A percentile compares a stretch with the other conserved stretches of the same genome.
phyloP scores from a whole-genome alignment of 2,113 vertebrate species.

The Grammomys dolichurus region DNA sequence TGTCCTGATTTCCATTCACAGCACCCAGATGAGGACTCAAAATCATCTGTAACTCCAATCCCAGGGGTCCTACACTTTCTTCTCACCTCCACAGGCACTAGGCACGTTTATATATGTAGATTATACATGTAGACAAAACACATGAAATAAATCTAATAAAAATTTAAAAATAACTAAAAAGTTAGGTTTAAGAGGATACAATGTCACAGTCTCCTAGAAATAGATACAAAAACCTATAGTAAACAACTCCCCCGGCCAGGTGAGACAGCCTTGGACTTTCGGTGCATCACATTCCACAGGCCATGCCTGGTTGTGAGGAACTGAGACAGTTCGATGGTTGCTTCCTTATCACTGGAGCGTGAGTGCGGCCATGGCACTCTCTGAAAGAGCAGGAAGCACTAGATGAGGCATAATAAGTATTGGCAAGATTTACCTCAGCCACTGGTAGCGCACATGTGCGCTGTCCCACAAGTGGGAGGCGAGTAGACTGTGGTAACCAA shows the following conservation, averaged over 20 bases:
- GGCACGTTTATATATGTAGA: too few species aligned
- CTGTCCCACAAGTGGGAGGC: not conserved
- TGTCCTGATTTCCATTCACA: too few species aligned
- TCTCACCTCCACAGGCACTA: too few species aligned
- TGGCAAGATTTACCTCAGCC: not conserved
- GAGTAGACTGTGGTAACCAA: not conserved
- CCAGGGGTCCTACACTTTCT: too few species aligned
- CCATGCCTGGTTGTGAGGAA: not conserved
- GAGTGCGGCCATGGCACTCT: not conserved
- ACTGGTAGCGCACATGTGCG: not conserved
- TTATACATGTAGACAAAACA: not conserved
- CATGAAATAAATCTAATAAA: not conserved
- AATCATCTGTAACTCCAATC: too few species aligned
- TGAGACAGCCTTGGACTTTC: not conserved
- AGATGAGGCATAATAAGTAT: not conserved
- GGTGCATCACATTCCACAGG: not conserved
- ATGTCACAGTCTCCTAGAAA: not conserved
- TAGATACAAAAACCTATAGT: not conserved
- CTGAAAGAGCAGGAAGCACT: not conserved
- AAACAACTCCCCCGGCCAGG: too few species aligned
- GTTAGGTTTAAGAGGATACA: not conserved
- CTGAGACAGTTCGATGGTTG: not conserved
- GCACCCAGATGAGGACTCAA: too few species aligned
- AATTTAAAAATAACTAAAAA: not conserved
- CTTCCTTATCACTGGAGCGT: not conserved